Percentiles rank a stretch among this genome's conserved stretches.
phyloP scores from a whole-genome alignment of 30 jellyfish, hydroid and myxozoan species.

The Euphysa ruthae region DNA sequence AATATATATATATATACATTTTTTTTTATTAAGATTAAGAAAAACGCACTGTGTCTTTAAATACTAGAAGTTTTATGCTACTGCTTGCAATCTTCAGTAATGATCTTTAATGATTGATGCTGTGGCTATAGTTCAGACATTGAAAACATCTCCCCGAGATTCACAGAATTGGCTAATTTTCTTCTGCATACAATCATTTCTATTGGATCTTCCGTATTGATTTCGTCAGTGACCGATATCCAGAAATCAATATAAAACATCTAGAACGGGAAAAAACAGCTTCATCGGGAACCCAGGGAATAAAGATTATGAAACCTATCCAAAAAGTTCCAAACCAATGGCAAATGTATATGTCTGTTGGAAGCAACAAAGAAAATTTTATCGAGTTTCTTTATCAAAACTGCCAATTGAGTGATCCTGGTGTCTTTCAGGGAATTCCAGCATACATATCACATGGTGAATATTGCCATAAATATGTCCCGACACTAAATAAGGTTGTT shows the following conservation, averaged over 20 bases:
- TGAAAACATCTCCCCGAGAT: too few species aligned
- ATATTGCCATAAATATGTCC: slow-evolving; percentile 23
- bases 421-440: slow-evolving; percentile 9
- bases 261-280: slow-evolving; percentile 46
- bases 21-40: too few species aligned
- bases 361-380: slow-evolving; percentile 44
- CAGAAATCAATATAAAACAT: slow-evolving; percentile 35
- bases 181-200: slow-evolving; percentile 3
- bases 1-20: too few species aligned
- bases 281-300: too few species aligned
- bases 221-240: slow-evolving; percentile 49
- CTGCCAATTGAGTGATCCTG: slow-evolving; percentile 28
- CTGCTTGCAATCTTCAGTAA: too few species aligned
- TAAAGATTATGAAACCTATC: slow-evolving; percentile 20
- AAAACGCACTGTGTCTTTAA: too few species aligned
- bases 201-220: slow-evolving; percentile 9
- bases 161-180: slow-evolving; percentile 25
- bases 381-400: slow-evolving; percentile 15
- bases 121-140: slow-evolving; percentile 48
- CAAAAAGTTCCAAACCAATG: too few species aligned
- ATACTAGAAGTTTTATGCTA: too few species aligned
- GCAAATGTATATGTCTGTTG: too few species aligned
- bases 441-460: slow-evolving; percentile 32
- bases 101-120: slow-evolving; percentile 39
- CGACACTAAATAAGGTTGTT: slow-evolving; percentile 13